phyloP scores from a whole-genome alignment of 2,888 invertebrate species.

The Slavum lentiscoides region DNA sequence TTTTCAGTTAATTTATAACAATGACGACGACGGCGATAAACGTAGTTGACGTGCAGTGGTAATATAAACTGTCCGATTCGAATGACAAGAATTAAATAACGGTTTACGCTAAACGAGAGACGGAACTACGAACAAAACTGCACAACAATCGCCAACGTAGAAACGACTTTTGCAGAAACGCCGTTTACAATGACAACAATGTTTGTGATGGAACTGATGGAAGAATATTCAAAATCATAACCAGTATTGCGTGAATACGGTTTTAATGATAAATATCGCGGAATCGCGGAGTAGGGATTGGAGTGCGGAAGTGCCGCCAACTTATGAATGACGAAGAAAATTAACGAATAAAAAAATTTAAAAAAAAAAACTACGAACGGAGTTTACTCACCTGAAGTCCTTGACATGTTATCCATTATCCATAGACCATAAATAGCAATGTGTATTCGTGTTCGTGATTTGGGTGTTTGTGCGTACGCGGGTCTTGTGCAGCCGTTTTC shows the following conservation, averaged over 20 bases:
- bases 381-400: slow-evolving; percentile 21
- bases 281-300: slow-evolving; percentile 2
- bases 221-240: no score
- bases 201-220: no score
- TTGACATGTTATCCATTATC: slow-evolving; percentile 50
- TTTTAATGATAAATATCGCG: background rate
- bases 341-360: background rate
- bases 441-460: slow-evolving; percentile 46
- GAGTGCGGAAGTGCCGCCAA: slow-evolving; percentile 26
- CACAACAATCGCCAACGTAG: no score
- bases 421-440: slow-evolving; percentile 52
- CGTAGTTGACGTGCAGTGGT: background rate
- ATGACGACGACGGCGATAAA: background rate
- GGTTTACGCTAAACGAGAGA: no score
- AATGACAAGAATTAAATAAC: no score
- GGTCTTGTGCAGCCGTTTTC: background rate
- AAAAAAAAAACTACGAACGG: background rate
- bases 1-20: background rate
- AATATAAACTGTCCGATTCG: no score
- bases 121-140: no score
- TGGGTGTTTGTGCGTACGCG: background rate
- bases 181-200: no score
- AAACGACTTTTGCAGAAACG: no score
- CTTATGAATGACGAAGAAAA: slow-evolving; percentile 7
- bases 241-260: no score